Evolutionary conservation across 37 sponge, comb jelly and placozoan species (phyloP).

Genomic region (Oscarella lobularis): DNA sequence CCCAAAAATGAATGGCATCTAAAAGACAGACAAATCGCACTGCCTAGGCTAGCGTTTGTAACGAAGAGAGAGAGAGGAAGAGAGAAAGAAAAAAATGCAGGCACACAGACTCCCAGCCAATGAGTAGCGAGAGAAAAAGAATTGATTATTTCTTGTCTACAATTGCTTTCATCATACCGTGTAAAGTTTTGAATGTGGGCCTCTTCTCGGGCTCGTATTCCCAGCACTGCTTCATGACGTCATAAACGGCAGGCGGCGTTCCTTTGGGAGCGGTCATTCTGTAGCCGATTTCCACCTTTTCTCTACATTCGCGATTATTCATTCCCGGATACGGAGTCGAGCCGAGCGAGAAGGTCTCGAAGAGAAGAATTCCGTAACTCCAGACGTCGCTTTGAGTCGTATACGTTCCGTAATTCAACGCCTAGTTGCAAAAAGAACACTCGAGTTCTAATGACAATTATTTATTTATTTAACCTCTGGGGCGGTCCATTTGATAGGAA

Average conservation of each 20-base stretch:
- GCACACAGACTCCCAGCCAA: conserved; percentile 2
- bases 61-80: too few relatives aligned
- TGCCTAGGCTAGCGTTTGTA: too few relatives aligned
- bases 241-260: conserved; percentile 58
- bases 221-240: conserved; percentile 82
- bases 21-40: too few relatives aligned
- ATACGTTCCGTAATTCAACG: conserved; percentile 72
- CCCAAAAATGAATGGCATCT: too few relatives aligned
- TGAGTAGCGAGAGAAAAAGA: not conserved
- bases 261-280: conserved; percentile 61
- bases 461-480: conserved; percentile 46
- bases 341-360: conserved; percentile 78
- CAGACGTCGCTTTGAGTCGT: conserved; percentile 84
- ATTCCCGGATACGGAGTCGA: conserved; percentile 83
- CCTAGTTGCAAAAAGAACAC: conserved; percentile 13
- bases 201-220: conserved; percentile 72
- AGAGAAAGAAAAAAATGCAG: not conserved
- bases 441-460: not conserved
- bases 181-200: conserved; percentile 56
- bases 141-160: not conserved
- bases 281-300: conserved; percentile 68
- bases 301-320: conserved; percentile 42
- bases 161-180: conserved; percentile 18
- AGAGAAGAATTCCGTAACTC: conserved; percentile 83
- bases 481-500: conserved; percentile 94